Base-by-base conservation (phyloP, 1,140 invertebrate species). In the Coboldia fuscipes region DNA sequence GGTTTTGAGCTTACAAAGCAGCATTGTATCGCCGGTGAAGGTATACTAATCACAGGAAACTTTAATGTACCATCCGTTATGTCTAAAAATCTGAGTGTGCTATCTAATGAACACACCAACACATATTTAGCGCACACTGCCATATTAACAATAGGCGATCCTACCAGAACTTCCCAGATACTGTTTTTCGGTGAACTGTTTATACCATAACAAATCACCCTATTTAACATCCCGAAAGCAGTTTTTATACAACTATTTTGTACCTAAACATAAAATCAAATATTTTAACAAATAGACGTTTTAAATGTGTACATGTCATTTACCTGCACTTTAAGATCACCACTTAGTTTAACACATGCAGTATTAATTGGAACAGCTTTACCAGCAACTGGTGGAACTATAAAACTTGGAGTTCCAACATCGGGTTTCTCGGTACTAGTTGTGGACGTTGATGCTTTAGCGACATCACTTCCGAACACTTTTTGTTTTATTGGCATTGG, bases 101-200 rank as follows among this genome's bases (percentile, higher is more conserved):
- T 47, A 34, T 55, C 51, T 19, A 51, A 37, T 14, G 47, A 47
- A 35, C 51, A 49, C 15, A 54, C 33, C 42, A 55, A 45, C 12
- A 44, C 47, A 27, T 49, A 53, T 34, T 55, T 55, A 2, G 38
- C 37, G 28, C 48, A 53, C 22, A 55, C 42, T 43, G 50, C 49
- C 24, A 51, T 47, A 37, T 48, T 54, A 6, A 48, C 42, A 24
- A 55, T 37, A 8, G 51, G 47, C 15, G 52, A 54, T 2, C 52
- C 52, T 16, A 41, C 33, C 33, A 36, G 37, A 7, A 35, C 41
- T 38, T 44, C 41, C 42, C 42, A 44, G 4, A 42, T 7, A 20
- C 38, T 38, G 13, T 34, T 33, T 13, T 31, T 22, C 4, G 16
- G 5, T 9, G 15, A n/a, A n/a, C n/a, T 20, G 30, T 27, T 36